Evolutionary conservation across 2,888 invertebrate species (phyloP), one percentile per base, ranked within the genome.

Genomic region (Spilarctia lutea): DNA sequence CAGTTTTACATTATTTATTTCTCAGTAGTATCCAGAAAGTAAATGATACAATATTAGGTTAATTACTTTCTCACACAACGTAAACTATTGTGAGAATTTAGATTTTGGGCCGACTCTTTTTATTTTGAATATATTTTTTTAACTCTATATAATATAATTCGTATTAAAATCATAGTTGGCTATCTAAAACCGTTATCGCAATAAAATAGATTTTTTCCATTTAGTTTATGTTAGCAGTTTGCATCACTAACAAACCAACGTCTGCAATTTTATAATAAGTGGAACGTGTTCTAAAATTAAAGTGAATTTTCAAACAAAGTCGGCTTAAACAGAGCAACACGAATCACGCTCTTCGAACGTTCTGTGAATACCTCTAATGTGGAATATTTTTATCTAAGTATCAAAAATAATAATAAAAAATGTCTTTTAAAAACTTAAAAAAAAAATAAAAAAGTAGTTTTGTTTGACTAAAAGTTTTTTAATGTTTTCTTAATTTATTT

Each of bases 181-280:
- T 65, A 30, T 13, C 63, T 30, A 30, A 65, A 65, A 33, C 33
- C 65, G 20, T 10, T 18, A 20, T 65, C 65, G 11, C 35, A 35
- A 33, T 65, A 8, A 65, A 65, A 35, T 35, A 11, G 35, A 3
- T 27, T 35, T 68, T n/a, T 68, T n/a, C 30, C n/a, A 78, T 70
- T 75, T 48, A 33, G 27, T 82, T 82, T 73, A 66, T 72, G 33
- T 73, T 74, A 30, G 52, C 13, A 52, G 70, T 76, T 78, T 71
- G 83, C 81, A 81, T 81, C 81, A 83, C 76, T 78, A 42, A 65
- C 39, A 24, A 63, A 71, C 42, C 52, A 66, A 74, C 71, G 67
- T 77, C 20, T 78, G 73, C 82, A 78, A 78, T 78, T 80, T 80
- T 72, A 24, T 76, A 80, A 76, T 74, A 75, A 76, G 75, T 72